Base-by-base conservation (phyloP, 2,797 vertebrate species). In the Anniella stebbinsi region DNA sequence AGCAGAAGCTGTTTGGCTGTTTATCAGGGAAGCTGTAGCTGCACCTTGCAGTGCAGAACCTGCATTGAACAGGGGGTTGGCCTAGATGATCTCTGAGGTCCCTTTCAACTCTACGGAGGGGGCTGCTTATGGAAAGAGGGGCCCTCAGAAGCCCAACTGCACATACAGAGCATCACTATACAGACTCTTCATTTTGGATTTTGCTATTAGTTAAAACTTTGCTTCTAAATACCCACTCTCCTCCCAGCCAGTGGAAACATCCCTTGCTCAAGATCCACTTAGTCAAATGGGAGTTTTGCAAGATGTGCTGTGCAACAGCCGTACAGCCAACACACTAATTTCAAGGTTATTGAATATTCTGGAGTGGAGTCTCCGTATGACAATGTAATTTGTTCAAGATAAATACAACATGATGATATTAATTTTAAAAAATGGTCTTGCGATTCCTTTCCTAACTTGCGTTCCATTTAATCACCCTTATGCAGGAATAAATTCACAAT, bases 261-360 rank as follows among this genome's bases (percentile, higher is more conserved):
- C 83, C 69, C 90, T 92, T 87, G 84, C 87, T 91, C 82, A 89
- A 90, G 67, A 78, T 90, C 23, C 11, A 51, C 10, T 6, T 21
- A 67, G 21, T 21, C 28, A 38, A 75, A 75, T 75, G 36, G 51
- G 17, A 75, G 12, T 75, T 73, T 13, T 12, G 70, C 70, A 88
- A 66, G 57, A 76, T 38, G 33, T 48, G 57, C 54, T 51, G n/a
- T 25, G 70, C 80, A 84, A 89, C 1, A 3, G n/a, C 75, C 28
- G 45, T 4, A 25, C 63, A 63, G 18, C 48, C 17, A n/a, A 80
- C 70, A 81, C 33, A n/a, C 70, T 9, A 36, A 70, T 54, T 45
- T 45, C 84, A 63, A 38, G 25, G n/a, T 5, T 81, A 1, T 33
- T 41, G 66, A 80, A 33, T 33, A 38, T 25, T 70, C 45, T 45